Conservation (phyloP, 2,797 vertebrate species). For the Anabas testudineus region DNA sequence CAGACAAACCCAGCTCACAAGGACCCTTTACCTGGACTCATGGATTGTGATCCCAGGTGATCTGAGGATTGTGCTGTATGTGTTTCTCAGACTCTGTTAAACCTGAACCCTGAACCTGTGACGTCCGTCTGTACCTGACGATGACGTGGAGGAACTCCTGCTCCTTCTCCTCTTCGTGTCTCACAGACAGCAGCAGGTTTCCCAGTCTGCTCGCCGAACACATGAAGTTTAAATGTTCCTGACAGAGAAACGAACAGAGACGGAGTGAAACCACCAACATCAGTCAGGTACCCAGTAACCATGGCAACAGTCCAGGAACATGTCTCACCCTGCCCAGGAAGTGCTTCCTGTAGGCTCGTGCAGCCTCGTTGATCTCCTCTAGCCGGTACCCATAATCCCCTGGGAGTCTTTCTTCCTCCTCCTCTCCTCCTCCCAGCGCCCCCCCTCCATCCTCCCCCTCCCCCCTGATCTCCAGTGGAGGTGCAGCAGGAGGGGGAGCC, state of each 20-base stretch:
- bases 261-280: no score
- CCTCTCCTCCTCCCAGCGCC: slow-evolving; percentile 23
- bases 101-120: no score
- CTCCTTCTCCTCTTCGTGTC: slow-evolving; percentile 89
- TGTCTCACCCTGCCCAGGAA: slow-evolving; percentile 93
- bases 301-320: no score
- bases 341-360: slow-evolving; percentile 91
- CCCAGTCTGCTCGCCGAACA: slow-evolving; percentile 87
- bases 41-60: no score
- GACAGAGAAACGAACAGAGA: slow-evolving; percentile 8
- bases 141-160: slow-evolving; percentile 91
- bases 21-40: no score
- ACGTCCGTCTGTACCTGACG: slow-evolving; percentile 82
- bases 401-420: slow-evolving; percentile 1
- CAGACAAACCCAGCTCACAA: no score
- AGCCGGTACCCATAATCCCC: slow-evolving; percentile 76
- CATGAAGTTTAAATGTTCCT: slow-evolving; percentile 97
- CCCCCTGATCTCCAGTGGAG: slow-evolving; percentile 31
- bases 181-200: slow-evolving; percentile 92
- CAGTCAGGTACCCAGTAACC: no score
- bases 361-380: slow-evolving; percentile 86
- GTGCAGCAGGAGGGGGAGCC: slow-evolving; percentile 26
- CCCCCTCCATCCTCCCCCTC: slow-evolving; percentile 37
- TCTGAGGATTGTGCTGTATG: slow-evolving; percentile 30
- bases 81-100: no score